These are phyloP conservation scores for Drosophila yakuba DNA, from an alignment of 1,140 invertebrate genomes.

Conservation along the genomic window DNA sequence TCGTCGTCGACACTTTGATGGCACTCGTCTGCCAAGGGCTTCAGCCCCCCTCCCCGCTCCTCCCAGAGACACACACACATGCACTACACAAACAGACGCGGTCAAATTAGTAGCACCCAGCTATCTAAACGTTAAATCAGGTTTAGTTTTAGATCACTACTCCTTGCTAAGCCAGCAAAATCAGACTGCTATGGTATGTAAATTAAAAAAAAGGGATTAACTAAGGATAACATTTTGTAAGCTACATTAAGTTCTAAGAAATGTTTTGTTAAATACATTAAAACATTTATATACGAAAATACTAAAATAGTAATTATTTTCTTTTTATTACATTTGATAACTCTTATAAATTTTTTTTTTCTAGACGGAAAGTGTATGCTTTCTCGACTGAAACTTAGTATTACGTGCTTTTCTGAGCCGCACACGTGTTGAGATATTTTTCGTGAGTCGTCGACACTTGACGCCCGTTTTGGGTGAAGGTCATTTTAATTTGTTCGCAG, in stretches of 20 bases:
- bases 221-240: no score
- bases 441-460: conserved; percentile 59
- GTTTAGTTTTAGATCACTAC: no score
- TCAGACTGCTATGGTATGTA: no score
- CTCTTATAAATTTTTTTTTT: no score
- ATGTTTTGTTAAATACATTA: no score
- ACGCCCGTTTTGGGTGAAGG: conserved; percentile 65
- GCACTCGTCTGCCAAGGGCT: conserved; percentile 65
- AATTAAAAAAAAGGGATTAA: no score
- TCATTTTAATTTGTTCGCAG: conserved; percentile 62
- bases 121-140: neutral
- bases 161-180: no score
- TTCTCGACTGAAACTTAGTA: conserved; percentile 32
- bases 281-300: no score
- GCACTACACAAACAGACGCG: conserved; percentile 1
- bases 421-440: conserved; percentile 67
- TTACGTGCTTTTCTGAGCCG: conserved; percentile 50
- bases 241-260: no score
- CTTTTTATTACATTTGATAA: no score
- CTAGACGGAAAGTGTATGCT: neutral
- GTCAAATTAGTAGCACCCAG: conserved; percentile 2
- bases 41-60: neutral
- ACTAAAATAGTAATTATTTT: no score
- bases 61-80: neutral
- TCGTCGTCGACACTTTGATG: conserved; percentile 73